phyloP scores from a whole-genome alignment of 2,888 invertebrate species.

The Aethes cnicana region DNA sequence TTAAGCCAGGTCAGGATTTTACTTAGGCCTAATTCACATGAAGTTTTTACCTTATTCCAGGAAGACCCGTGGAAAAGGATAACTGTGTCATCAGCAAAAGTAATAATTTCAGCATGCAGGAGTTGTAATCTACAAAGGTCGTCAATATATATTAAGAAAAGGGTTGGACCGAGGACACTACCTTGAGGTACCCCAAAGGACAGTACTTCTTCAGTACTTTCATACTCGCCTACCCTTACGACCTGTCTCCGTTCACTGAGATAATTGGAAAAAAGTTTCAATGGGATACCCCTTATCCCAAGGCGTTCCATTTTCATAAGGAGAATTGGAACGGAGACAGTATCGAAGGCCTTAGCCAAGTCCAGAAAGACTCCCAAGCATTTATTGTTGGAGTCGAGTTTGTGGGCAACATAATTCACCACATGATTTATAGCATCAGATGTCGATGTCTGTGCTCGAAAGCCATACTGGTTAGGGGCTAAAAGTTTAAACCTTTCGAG shows the following conservation, averaged over 20 bases:
- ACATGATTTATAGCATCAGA: neutral
- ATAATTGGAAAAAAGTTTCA: neutral
- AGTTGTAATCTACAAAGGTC: slow-evolving; percentile 16
- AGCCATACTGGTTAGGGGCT: neutral
- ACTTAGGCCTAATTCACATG: slow-evolving; percentile 16
- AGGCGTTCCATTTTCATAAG: neutral
- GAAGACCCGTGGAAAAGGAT: slow-evolving; percentile 16
- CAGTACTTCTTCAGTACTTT: neutral
- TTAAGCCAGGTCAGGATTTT: slow-evolving; percentile 15
- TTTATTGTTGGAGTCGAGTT: neutral
- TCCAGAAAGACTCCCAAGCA: neutral
- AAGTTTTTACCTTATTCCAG: slow-evolving; percentile 10
- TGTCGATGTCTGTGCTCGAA: neutral
- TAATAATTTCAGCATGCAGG: slow-evolving; percentile 14
- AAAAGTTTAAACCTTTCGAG: neutral
- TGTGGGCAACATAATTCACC: neutral
- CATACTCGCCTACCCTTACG: slow-evolving; percentile 3
- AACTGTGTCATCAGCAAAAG: slow-evolving; percentile 34
- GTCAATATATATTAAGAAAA: slow-evolving; percentile 23
- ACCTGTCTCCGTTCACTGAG: neutral
- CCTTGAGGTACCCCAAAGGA: slow-evolving; percentile 19
- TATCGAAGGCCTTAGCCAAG: neutral
- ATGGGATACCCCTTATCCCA: neutral
- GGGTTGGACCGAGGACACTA: slow-evolving; percentile 25
- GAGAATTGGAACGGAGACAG: neutral